Conservation (phyloP, 2,797 vertebrate species). For the Champsocephalus gunnari region DNA sequence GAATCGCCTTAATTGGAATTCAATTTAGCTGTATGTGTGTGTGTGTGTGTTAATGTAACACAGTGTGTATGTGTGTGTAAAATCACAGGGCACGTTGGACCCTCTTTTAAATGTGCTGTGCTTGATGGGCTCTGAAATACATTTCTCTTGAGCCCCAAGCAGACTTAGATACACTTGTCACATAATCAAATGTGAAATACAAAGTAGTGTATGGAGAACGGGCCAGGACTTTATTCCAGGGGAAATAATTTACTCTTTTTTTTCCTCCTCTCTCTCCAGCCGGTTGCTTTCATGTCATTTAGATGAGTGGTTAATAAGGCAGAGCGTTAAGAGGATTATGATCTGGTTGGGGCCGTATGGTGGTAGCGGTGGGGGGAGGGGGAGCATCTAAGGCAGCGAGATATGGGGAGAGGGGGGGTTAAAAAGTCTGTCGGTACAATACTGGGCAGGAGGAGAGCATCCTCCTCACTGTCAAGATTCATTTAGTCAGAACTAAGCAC, state of each 20-base stretch:
- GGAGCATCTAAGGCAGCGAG: slow-evolving; percentile 66
- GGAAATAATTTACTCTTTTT: slow-evolving; percentile 82
- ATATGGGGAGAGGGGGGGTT: slow-evolving; percentile 23
- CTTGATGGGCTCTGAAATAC: slow-evolving; percentile 79
- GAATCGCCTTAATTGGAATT: slow-evolving; percentile 82
- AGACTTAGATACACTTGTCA: slow-evolving; percentile 89
- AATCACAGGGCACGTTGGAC: slow-evolving; percentile 52
- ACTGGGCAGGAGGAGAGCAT: slow-evolving; percentile 79
- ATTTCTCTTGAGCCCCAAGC: slow-evolving; percentile 78
- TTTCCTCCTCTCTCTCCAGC: slow-evolving; percentile 59
- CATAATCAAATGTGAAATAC: slow-evolving; percentile 86
- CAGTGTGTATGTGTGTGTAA: slow-evolving; percentile 34
- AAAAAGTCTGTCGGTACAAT: slow-evolving; percentile 69
- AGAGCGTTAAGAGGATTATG: slow-evolving; percentile 89
- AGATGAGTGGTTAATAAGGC: slow-evolving; percentile 89
- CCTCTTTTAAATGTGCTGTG: slow-evolving; percentile 71
- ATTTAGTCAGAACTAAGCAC: slow-evolving; percentile 86
- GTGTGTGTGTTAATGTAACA: neutral
- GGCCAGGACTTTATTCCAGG: slow-evolving; percentile 80
- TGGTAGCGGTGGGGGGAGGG: slow-evolving; percentile 50
- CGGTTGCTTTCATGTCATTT: slow-evolving; percentile 87
- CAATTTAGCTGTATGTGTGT: slow-evolving; percentile 70
- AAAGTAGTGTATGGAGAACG: slow-evolving; percentile 78
- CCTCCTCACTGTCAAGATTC: slow-evolving; percentile 86
- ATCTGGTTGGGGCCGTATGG: slow-evolving; percentile 81